A percentile compares a stretch with the other conserved stretches of the same genome.
phyloP scores from a whole-genome alignment of 2,888 invertebrate genomes.

The Merodon equestris region DNA sequence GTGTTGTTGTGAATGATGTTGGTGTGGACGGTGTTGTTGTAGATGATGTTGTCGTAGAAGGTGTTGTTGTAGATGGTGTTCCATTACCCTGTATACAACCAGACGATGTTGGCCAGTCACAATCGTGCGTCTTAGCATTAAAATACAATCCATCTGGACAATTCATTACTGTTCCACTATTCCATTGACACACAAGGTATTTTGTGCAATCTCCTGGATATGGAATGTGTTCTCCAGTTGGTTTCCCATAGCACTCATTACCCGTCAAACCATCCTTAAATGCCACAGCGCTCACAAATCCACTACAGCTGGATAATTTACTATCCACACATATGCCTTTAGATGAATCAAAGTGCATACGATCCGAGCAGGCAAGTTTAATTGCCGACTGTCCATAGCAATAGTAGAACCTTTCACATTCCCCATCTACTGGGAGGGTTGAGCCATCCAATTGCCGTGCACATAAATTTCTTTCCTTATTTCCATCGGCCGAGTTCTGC shows the following conservation, averaged over 20 bases:
- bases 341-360: not conserved
- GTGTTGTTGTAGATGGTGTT: not conserved
- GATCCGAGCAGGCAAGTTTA: not conserved
- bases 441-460: not conserved
- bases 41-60: not conserved
- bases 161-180: constrained; percentile 54
- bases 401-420: not conserved
- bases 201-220: constrained; percentile 70
- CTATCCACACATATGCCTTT: not conserved
- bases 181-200: constrained; percentile 71
- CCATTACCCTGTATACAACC: constrained; percentile 67
- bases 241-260: constrained; percentile 68
- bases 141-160: constrained; percentile 73
- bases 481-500: not conserved
- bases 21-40: not conserved
- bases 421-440: not conserved
- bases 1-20: constrained; percentile 43
- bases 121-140: constrained; percentile 47
- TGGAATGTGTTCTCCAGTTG: constrained; percentile 70
- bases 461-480: not conserved
- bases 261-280: constrained; percentile 12
- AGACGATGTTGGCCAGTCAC: constrained; percentile 71
- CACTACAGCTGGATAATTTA: not conserved
- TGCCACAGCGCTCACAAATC: not conserved
- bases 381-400: not conserved